These are phyloP conservation scores for Adrianichthys oophorus DNA, from an alignment of 2,797 vertebrate genomes.

Conservation along the genomic window DNA sequence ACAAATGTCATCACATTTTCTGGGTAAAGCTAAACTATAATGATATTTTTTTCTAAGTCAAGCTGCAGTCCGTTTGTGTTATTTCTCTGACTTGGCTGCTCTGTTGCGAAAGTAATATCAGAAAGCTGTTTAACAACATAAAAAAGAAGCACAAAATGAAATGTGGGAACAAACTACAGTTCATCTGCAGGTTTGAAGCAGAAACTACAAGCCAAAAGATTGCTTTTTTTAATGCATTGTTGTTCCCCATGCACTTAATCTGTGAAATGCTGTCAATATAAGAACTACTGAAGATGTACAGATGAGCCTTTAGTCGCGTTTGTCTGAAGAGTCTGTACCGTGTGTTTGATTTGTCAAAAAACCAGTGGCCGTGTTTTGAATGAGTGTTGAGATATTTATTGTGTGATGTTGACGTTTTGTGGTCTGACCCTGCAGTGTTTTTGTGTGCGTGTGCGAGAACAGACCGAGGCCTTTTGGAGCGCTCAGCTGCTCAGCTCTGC, in stretches of 20 bases:
- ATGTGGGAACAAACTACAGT: conserved; percentile 3
- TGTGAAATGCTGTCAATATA: conserved; percentile 53
- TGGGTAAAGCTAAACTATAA: no score
- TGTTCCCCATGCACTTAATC: conserved; percentile 35
- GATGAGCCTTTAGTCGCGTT: conserved; percentile 53
- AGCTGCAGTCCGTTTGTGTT: no score
- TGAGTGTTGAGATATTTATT: conserved; percentile 74
- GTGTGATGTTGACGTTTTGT: conserved; percentile 33
- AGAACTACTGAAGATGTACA: conserved; percentile 65
- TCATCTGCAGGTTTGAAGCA: conserved; percentile 4
- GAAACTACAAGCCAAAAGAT: conserved; percentile 68
- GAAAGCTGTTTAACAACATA: no score
- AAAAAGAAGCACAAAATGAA: conserved; percentile 19
- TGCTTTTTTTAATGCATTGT: conserved; percentile 48
- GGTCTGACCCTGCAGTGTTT: conserved; percentile 43
- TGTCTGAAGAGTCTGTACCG: conserved; percentile 52
- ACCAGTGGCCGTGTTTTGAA: conserved; percentile 42
- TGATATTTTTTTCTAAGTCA: no score
- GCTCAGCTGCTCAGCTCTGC: conserved; percentile 11
- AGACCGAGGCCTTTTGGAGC: conserved; percentile 34
- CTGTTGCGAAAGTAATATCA: no score
- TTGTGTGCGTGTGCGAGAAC: conserved; percentile 28
- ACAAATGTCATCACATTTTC: no score
- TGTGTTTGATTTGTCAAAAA: conserved; percentile 61
- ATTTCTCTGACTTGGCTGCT: no score